Percentiles rank a stretch among this genome's conserved stretches.
Evolutionary conservation across 2,113 vertebrate species (phyloP).

Genomic region (Felis catus): DNA sequence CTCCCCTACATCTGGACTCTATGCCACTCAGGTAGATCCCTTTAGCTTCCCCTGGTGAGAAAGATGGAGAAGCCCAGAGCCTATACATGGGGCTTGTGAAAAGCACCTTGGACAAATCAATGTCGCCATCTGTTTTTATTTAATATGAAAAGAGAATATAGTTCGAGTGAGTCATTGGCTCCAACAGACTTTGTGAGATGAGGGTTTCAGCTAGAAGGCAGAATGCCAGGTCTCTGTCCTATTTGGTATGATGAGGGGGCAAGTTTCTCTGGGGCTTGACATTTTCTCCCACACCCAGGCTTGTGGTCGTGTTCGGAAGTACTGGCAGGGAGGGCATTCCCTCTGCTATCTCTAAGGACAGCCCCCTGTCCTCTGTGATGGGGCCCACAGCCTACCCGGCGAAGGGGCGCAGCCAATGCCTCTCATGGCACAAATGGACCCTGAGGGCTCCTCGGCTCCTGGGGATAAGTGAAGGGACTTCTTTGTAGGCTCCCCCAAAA

Average conservation of each 20-base stretch:
- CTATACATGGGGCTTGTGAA: not conserved
- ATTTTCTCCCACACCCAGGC: not conserved
- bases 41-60: not conserved
- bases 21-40: not conserved
- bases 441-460: not conserved
- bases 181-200: not conserved
- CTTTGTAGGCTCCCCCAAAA: not conserved
- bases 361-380: not conserved
- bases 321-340: not conserved
- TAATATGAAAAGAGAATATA: not conserved
- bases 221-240: not conserved
- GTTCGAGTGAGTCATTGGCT: not conserved
- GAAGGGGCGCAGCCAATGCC: no score
- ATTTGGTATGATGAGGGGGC: not conserved
- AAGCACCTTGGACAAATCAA: not conserved
- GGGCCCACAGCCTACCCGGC: not conserved
- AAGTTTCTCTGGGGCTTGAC: not conserved
- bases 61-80: not conserved
- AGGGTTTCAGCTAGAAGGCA: not conserved
- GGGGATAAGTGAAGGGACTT: not conserved
- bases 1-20: not conserved
- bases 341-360: not conserved
- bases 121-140: not conserved
- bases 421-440: not conserved
- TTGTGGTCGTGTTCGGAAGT: fast-evolving